phyloP scores from a whole-genome alignment of 2,113 vertebrate genomes.

The Crotalus helleri region DNA sequence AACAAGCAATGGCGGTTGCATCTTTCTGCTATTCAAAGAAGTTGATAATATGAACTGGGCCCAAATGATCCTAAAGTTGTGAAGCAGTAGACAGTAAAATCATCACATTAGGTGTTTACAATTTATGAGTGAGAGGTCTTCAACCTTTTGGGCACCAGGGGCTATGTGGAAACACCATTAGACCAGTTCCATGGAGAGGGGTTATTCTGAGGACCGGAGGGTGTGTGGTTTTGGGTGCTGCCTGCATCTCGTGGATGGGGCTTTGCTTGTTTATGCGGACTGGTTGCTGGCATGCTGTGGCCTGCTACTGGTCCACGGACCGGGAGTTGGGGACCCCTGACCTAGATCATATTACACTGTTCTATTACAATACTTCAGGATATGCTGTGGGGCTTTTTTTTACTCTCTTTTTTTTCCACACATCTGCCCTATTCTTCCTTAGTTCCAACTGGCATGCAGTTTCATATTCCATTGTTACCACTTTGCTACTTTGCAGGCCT shows the following conservation, averaged over 20 bases:
- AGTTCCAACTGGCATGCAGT: background rate
- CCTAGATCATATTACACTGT: background rate
- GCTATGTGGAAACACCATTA: too few species aligned
- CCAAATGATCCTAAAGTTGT: background rate
- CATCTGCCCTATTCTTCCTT: background rate
- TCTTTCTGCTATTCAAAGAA: background rate
- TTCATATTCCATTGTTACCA: slow-evolving; percentile 42
- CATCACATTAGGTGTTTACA: background rate
- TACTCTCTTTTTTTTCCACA: background rate
- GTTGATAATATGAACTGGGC: background rate
- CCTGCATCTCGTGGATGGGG: too few species aligned
- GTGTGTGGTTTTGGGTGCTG: too few species aligned
- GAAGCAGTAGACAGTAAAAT: background rate
- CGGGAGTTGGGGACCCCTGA: too few species aligned
- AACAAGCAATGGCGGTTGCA: background rate
- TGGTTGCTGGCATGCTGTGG: too few species aligned
- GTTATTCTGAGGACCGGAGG: too few species aligned
- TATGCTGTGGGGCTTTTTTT: background rate
- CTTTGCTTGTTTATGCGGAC: too few species aligned
- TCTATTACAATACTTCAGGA: background rate
- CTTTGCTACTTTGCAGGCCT: slow-evolving; percentile 33
- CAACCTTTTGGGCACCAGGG: too few species aligned
- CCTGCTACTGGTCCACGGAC: too few species aligned
- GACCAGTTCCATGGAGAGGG: too few species aligned
- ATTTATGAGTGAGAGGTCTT: background rate